Evolutionary conservation across 2,797 vertebrate species (phyloP), one percentile per base, ranked within the genome.

Genomic region (Brachyrhaphis roseni): DNA sequence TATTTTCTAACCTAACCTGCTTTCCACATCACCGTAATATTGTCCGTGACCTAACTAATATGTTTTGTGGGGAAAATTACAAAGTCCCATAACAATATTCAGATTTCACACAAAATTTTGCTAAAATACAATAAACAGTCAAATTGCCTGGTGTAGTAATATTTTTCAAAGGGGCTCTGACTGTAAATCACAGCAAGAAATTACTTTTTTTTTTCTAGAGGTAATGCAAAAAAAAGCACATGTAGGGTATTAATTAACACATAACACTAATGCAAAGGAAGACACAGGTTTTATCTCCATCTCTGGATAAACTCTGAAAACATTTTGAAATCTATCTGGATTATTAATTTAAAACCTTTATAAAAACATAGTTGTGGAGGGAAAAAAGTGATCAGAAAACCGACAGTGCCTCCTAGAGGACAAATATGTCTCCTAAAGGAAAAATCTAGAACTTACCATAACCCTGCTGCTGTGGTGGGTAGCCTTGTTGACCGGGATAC

Each of bases 391-490:
- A 36, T 73, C 41, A 82, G 77, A 87, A 47, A 84, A 84, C 23
- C n/a, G 18, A 88, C 66, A 78, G 85, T 62, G 79, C 90, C 92
- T 84, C 88, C 90, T 91, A 84, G 85, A 90, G 92, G 90, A 89
- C 49, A 77, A 78, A 82, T 4, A 11, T 12, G 15, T 20, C 41
- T 57, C 20, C 71, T 41, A 20, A 13, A 47, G 41, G 46, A 0
- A 3, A 74, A 43, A 26, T 26, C 2, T 1, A 11, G 18, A 74
- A 90, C 97, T 95, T 94, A 99, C 98, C 98, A 15, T 99, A 99
- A 90, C 91, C 97, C 94, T 99, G 98, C 88, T 99, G 98, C 86
- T 99, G 98, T 74, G 97, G 97, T 8, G 98, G 98, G 81, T 99
- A 99, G 77, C 96, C 97, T 89, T 99, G 98, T 70, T 99, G 98